Evolutionary conservation across 2,797 vertebrate genomes (phyloP).

Genomic region (Rhinogobio ventralis): DNA sequence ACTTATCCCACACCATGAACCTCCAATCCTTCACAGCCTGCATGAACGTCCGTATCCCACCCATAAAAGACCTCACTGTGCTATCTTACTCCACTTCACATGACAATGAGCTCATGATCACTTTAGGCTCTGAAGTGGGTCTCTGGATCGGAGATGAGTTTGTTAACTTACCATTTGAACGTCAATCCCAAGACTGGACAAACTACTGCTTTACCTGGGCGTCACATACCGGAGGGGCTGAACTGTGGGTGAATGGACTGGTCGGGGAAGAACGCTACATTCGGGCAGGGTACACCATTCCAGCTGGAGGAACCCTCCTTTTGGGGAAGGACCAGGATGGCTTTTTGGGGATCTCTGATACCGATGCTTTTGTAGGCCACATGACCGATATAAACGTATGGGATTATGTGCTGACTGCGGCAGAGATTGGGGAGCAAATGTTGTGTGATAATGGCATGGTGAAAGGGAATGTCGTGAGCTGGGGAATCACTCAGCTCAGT

Average conservation of each 20-base stretch:
- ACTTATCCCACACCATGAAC: conserved; percentile 66
- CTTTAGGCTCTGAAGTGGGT: conserved; percentile 73
- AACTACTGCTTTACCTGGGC: conserved; percentile 85
- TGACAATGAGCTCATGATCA: conserved; percentile 81
- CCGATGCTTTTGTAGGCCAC: conserved; percentile 76
- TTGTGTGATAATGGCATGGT: conserved; percentile 68
- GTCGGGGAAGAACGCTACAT: conserved; percentile 73
- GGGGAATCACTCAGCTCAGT: conserved; percentile 80
- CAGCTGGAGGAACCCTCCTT: conserved; percentile 72
- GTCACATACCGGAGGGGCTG: conserved; percentile 70
- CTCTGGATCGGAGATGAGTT: conserved; percentile 81
- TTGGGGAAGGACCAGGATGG: conserved; percentile 82
- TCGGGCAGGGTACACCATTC: conserved; percentile 70
- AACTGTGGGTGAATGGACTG: conserved; percentile 82
- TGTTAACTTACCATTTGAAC: conserved; percentile 77
- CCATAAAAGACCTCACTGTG: conserved; percentile 71
- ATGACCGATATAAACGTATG: conserved; percentile 83
- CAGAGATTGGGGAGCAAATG: conserved; percentile 75
- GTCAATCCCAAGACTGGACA: conserved; percentile 72
- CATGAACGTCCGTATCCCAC: conserved; percentile 75
- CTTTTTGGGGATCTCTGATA: conserved; percentile 79
- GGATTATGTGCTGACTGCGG: conserved; percentile 76
- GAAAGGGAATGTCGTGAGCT: conserved; percentile 81
- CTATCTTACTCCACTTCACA: conserved; percentile 80
- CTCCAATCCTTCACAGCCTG: conserved; percentile 82